Evolutionary conservation across 2,888 invertebrate species (phyloP).

Genomic region (Caenorhabditis virilis): DNA sequence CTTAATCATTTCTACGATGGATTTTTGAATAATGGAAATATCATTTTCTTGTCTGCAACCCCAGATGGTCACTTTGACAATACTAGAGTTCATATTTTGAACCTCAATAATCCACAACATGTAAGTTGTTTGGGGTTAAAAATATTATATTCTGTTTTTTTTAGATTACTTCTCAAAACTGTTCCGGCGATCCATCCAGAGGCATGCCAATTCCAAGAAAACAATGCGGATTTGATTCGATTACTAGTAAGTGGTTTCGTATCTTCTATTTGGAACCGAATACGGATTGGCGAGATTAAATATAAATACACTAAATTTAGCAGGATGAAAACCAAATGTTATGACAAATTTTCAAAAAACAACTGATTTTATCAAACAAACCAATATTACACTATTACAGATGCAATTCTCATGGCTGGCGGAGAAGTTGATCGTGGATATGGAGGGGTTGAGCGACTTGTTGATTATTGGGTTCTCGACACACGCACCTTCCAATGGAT

Average conservation of each 20-base stretch:
- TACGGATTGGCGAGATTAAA: background rate
- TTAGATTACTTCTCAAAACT: conserved; percentile 58
- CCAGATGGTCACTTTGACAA: conserved; percentile 66
- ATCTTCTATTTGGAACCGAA: background rate
- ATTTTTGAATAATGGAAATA: conserved; percentile 61
- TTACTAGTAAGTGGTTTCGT: conserved; percentile 44
- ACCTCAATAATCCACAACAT: conserved; percentile 51
- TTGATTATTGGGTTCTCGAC: conserved; percentile 66
- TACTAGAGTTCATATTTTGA: conserved; percentile 60
- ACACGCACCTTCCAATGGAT: conserved; percentile 64
- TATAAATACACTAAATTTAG: too few relatives aligned
- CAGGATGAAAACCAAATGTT: too few relatives aligned
- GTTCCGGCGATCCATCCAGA: conserved; percentile 51
- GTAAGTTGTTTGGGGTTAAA: background rate
- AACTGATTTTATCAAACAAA: too few relatives aligned
- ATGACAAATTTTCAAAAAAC: too few relatives aligned
- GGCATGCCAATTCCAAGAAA: conserved; percentile 64
- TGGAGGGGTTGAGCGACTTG: conserved; percentile 55
- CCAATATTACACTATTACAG: too few relatives aligned
- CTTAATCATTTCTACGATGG: conserved; percentile 66
- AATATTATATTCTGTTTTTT: conserved; percentile 1
- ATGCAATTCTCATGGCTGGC: conserved; percentile 65
- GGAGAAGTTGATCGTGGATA: conserved; percentile 65
- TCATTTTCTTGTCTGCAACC: conserved; percentile 62
- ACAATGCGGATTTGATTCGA: conserved; percentile 64